A percentile compares a stretch with the other conserved stretches of the same genome.
These are phyloP conservation scores for Nasonia vitripennis DNA, from an alignment of 1,140 invertebrate species.

Conservation along the genomic window DNA sequence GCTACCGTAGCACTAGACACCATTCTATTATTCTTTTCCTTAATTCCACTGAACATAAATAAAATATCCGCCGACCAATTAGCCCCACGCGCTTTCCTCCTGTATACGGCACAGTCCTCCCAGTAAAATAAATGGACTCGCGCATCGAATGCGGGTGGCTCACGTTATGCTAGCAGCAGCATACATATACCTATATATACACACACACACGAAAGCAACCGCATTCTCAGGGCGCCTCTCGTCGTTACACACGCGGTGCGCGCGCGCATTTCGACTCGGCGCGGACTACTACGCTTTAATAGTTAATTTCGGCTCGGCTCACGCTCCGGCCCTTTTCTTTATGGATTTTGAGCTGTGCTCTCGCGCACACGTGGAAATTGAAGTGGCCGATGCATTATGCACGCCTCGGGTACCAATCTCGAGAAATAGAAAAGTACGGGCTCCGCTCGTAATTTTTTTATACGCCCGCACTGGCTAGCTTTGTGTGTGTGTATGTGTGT, in stretches of 20 bases:
- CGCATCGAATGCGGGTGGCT: not conserved
- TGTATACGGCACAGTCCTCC: not conserved
- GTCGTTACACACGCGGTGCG: not conserved
- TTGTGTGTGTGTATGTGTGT: no score
- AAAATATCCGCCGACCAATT: slow-evolving; percentile 22
- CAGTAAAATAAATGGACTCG: slow-evolving; percentile 35
- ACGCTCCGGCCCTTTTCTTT: slow-evolving; percentile 46
- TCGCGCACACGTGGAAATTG: slow-evolving; percentile 28
- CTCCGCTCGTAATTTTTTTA: slow-evolving; percentile 27
- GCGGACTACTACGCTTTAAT: slow-evolving; percentile 29
- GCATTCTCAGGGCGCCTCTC: not conserved
- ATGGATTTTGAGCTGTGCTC: slow-evolving; percentile 40
- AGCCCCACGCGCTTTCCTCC: not conserved
- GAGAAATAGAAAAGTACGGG: slow-evolving; percentile 22
- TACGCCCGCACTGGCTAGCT: not conserved
- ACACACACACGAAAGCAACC: not conserved
- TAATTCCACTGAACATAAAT: slow-evolving; percentile 8
- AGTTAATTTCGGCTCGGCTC: slow-evolving; percentile 35
- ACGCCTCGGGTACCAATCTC: slow-evolving; percentile 3
- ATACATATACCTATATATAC: not conserved
- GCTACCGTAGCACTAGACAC: not conserved
- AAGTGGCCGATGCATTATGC: slow-evolving; percentile 47
- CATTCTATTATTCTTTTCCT: not conserved
- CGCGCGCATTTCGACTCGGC: slow-evolving; percentile 11
- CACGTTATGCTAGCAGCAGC: not conserved